phyloP scores from a whole-genome alignment of 2,888 invertebrate species.

The Mechanitis messenoides region DNA sequence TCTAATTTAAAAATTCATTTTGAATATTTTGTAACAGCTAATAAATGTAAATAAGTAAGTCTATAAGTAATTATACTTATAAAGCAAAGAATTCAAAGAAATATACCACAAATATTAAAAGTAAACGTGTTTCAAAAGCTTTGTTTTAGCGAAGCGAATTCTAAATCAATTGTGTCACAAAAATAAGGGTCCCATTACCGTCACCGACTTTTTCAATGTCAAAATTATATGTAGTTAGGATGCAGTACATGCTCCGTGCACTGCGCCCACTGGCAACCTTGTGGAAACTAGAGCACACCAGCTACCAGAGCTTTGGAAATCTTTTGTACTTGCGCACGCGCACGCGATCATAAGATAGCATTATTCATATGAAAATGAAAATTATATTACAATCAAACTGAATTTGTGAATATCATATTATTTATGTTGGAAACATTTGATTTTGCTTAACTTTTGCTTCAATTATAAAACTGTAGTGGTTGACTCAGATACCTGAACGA shows the following conservation, averaged over 20 bases:
- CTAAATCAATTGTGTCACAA: too few species aligned
- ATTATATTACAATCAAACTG: neutral
- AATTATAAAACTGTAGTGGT: too few species aligned
- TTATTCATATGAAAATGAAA: constrained; percentile 4
- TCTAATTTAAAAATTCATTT: too few species aligned
- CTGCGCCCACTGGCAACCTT: constrained; percentile 37
- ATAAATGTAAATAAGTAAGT: too few species aligned
- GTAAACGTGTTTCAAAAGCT: too few species aligned
- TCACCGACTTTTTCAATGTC: constrained; percentile 35
- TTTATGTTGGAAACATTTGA: too few species aligned
- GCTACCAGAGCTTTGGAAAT: constrained; percentile 3
- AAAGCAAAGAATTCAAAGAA: too few species aligned
- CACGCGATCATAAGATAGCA: constrained; percentile 1
- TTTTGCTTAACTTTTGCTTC: too few species aligned
- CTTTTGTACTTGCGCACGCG: constrained; percentile 4
- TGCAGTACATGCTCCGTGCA: constrained; percentile 21
- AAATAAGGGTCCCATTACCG: constrained; percentile 8
- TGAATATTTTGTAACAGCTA: too few species aligned
- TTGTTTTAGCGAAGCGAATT: too few species aligned
- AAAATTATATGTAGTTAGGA: constrained; percentile 31
- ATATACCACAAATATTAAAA: too few species aligned
- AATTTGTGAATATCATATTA: neutral
- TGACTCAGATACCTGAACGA: constrained; percentile 3
- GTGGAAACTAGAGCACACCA: constrained; percentile 35
- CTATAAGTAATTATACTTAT: too few species aligned